Conservation (phyloP, 2,888 invertebrate species). For the Loripinus fragilis region DNA sequence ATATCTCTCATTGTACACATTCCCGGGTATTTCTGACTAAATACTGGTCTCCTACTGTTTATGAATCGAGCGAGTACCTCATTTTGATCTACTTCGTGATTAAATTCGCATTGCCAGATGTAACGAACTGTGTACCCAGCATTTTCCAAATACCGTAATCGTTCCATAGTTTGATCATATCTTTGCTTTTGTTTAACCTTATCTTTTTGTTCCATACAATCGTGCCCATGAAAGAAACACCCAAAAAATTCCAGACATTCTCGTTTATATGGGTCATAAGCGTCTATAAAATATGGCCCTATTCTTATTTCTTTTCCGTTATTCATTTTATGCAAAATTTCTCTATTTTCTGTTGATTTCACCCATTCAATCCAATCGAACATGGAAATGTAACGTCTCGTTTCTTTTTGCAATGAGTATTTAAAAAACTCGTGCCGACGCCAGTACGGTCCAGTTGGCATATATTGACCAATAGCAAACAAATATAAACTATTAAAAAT, state of each 20-base stretch:
- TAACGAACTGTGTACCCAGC: background rate
- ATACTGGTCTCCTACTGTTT: background rate
- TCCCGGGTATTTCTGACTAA: background rate
- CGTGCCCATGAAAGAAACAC: conserved; percentile 3
- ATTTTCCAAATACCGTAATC: background rate
- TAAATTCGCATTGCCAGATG: conserved; percentile 15
- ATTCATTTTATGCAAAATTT: background rate
- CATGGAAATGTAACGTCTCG: background rate
- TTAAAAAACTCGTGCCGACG: background rate
- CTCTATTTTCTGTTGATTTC: background rate
- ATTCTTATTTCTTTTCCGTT: background rate
- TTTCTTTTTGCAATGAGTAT: background rate
- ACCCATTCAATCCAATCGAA: background rate
- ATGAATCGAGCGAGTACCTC: background rate
- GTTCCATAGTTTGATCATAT: background rate
- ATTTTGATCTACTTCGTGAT: background rate
- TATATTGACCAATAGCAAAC: conserved; percentile 1
- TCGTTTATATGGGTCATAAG: background rate
- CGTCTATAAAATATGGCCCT: background rate
- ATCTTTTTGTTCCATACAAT: background rate
- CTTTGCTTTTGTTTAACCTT: conserved; percentile 2
- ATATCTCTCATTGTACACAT: background rate
- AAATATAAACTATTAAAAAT: conserved; percentile 10
- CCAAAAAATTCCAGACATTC: background rate
- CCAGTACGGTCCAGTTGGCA: background rate